phyloP scores from a whole-genome alignment of 2,888 invertebrate genomes.

The Lymantria dispar region DNA sequence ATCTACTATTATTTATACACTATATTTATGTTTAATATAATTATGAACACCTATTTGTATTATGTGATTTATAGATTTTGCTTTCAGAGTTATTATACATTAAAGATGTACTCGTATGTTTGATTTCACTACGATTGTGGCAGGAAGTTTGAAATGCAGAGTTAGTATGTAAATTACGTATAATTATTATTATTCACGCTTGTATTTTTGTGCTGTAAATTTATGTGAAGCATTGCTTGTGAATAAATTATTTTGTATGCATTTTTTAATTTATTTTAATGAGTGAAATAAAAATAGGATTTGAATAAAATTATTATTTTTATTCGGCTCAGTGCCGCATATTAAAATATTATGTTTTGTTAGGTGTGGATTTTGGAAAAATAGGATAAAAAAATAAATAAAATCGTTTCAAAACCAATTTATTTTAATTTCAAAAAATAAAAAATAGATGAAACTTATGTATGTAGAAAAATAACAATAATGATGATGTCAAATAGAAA shows the following conservation, averaged over 20 bases:
- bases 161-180: background rate
- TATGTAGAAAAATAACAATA: conserved; percentile 32
- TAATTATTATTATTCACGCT: conserved; percentile 17
- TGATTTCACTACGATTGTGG: conserved; percentile 2
- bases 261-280: conserved; percentile 23
- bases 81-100: background rate
- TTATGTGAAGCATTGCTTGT: conserved; percentile 33
- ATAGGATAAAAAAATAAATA: conserved; percentile 38
- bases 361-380: conserved; percentile 28
- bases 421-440: conserved; percentile 40
- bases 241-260: conserved; percentile 22
- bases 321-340: background rate
- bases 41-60: background rate
- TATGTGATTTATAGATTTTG: background rate
- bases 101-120: background rate
- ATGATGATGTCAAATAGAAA: conserved; percentile 25
- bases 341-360: conserved; percentile 19
- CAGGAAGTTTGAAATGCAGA: conserved; percentile 9
- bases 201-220: conserved; percentile 23
- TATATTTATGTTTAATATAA: background rate
- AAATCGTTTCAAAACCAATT: conserved; percentile 36
- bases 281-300: conserved; percentile 20
- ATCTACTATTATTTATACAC: background rate
- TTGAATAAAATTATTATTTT: conserved; percentile 7
- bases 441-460: conserved; percentile 30